phyloP scores from a whole-genome alignment of 2,888 invertebrate genomes.

The Ephialtes manifestator region DNA sequence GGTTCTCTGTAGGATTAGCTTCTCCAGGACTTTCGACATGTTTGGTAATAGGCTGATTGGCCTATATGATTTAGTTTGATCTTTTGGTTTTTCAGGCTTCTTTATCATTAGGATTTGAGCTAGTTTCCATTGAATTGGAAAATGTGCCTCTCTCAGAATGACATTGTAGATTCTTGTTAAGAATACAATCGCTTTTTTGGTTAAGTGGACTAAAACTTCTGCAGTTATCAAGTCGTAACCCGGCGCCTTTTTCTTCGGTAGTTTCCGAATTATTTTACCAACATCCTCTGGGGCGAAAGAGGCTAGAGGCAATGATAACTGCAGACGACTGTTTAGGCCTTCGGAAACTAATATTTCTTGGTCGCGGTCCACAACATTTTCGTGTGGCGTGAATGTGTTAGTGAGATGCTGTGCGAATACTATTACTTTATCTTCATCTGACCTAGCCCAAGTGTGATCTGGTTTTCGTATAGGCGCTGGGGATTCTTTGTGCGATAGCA shows the following conservation, averaged over 20 bases:
- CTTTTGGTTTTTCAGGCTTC: conserved; percentile 18
- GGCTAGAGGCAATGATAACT: no score
- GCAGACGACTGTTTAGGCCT: no score
- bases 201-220: neutral
- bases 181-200: neutral
- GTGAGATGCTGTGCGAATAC: conserved; percentile 56
- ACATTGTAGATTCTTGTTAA: conserved; percentile 16
- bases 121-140: conserved; percentile 9
- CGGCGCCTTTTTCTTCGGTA: conserved; percentile 10
- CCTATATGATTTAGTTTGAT: neutral
- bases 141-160: neutral
- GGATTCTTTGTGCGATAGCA: conserved; percentile 46
- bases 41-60: conserved; percentile 8
- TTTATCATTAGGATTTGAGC: conserved; percentile 6
- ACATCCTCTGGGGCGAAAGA: neutral
- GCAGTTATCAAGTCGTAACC: conserved; percentile 4
- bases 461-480: conserved; percentile 39
- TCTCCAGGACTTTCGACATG: conserved; percentile 1
- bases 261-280: neutral
- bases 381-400: conserved; percentile 43
- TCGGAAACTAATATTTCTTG: conserved; percentile 47
- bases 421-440: conserved; percentile 49
- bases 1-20: neutral
- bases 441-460: conserved; percentile 57
- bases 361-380: neutral